Base-by-base conservation (phyloP, 2,888 invertebrate species). In the Sesia bembeciformis region DNA sequence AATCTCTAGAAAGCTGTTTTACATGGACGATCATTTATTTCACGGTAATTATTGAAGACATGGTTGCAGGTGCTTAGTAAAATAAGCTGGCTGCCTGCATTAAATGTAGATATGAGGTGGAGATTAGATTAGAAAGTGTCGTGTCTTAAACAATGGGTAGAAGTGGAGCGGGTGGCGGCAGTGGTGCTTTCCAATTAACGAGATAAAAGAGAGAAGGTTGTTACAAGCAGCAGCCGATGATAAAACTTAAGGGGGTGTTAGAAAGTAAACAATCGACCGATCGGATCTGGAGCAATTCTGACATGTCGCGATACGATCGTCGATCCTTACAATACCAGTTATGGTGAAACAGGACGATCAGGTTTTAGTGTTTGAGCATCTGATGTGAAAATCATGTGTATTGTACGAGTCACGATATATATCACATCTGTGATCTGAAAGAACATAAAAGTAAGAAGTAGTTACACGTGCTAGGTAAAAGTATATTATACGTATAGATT, bases 111-210 rank as follows among this genome's bases (percentile, higher is more conserved):
- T 84, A 72, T 67, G 67, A 74, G 66, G 61, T 61, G 62, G 61
- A 76, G 81, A 81, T 84, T 79, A 76, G 67, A 75, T n/a, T 81
- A 78, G 86, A 84, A 84, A 84, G 85, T 84, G 84, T 83, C 78
- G 74, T 76, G 68, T 68, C 67, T 68, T 67, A 68, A 81, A 84
- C 84, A 82, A 84, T 83, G 66, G 76, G 64, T 4, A 66, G 70
- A 77, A 79, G 74, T 78, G 64, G 82, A 77, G 76, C 76, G 73
- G 67, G 60, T 62, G 65, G n/a, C n/a, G n/a, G n/a, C n/a, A n/a
- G n/a, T n/a, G n/a, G n/a, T n/a, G n/a, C n/a, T n/a, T n/a, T n/a
- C 75, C 76, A 80, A 78, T 81, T 78, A 81, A 80, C 78, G 70
- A 80, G 72, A 74, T 55, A 59, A 59, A 51, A 43, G 7, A 49